phyloP scores from a whole-genome alignment of 2,888 invertebrate genomes.

The Odontocolon sp. region DNA sequence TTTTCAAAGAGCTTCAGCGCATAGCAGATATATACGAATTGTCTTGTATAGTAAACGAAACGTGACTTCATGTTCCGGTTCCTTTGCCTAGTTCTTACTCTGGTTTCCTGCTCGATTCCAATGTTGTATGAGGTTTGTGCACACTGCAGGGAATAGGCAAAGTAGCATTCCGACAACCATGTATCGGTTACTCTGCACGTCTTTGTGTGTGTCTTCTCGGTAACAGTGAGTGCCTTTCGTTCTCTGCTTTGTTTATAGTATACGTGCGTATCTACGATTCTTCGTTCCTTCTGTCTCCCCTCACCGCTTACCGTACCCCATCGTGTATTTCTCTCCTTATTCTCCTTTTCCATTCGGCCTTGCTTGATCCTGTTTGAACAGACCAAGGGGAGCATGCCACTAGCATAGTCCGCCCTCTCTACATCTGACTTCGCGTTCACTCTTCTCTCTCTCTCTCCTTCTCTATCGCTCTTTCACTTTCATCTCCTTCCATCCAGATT shows the following conservation, averaged over 20 bases:
- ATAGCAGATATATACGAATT: not conserved
- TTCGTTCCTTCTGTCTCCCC: too few relatives aligned
- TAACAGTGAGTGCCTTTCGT: not conserved
- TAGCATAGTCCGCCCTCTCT: not conserved
- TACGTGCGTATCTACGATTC: too few relatives aligned
- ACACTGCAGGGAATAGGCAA: not conserved
- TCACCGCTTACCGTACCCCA: too few relatives aligned
- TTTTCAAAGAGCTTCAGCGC: conserved; percentile 12
- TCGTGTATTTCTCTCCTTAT: conserved; percentile 2
- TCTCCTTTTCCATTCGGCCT: not conserved
- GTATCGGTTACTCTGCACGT: not conserved
- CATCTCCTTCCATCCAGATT: conserved; percentile 46
- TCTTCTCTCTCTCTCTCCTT: not conserved
- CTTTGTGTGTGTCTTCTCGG: not conserved
- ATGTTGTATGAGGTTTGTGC: not conserved
- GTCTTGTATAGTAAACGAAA: not conserved
- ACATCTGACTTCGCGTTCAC: not conserved
- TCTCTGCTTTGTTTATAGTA: too few relatives aligned
- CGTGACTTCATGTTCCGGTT: conserved; percentile 30
- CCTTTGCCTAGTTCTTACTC: conserved; percentile 8
- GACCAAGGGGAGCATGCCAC: not conserved
- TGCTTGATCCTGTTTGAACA: not conserved
- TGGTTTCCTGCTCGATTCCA: not conserved
- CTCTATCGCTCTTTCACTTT: conserved; percentile 11
- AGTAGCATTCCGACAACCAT: not conserved